A percentile compares a stretch with the other conserved stretches of the same genome.
Evolutionary conservation across 2,113 vertebrate species (phyloP).

Genomic region (Ciconia maguari): DNA sequence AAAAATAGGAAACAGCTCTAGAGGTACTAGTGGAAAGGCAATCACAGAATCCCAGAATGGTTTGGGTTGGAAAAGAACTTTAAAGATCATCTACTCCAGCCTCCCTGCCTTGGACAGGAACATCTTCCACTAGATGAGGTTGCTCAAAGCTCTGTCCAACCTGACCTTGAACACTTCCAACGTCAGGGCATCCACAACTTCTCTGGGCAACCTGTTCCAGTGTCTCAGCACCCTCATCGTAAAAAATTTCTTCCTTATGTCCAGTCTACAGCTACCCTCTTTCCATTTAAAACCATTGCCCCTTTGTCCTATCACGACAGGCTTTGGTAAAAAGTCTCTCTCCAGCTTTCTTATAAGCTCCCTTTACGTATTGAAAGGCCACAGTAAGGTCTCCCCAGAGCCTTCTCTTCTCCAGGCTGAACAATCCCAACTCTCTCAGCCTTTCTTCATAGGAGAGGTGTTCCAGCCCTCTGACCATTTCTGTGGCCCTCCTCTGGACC

Average conservation of each 20-base stretch:
- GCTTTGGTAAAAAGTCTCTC: no score
- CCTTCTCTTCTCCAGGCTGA: neutral
- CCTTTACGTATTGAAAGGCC: neutral
- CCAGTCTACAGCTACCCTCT: neutral
- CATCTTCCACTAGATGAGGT: neutral
- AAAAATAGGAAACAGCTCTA: neutral
- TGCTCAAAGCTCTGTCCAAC: neutral
- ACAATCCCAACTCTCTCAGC: neutral
- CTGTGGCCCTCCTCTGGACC: neutral
- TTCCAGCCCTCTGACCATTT: neutral
- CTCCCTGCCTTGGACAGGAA: neutral
- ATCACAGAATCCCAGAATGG: neutral
- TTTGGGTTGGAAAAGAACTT: neutral
- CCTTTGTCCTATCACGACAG: neutral
- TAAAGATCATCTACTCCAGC: neutral
- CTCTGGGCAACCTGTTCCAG: neutral
- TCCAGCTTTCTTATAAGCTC: neutral
- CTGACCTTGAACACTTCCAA: neutral
- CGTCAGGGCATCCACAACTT: neutral
- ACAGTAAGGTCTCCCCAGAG: accelerated
- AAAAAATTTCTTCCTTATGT: neutral
- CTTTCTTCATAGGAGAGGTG: neutral
- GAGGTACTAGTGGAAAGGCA: neutral
- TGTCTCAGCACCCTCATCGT: neutral
- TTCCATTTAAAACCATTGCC: neutral